These are phyloP conservation scores for Hydra vulgaris DNA, from an alignment of 30 jellyfish, hydroid and myxozoan species.

Conservation along the genomic window DNA sequence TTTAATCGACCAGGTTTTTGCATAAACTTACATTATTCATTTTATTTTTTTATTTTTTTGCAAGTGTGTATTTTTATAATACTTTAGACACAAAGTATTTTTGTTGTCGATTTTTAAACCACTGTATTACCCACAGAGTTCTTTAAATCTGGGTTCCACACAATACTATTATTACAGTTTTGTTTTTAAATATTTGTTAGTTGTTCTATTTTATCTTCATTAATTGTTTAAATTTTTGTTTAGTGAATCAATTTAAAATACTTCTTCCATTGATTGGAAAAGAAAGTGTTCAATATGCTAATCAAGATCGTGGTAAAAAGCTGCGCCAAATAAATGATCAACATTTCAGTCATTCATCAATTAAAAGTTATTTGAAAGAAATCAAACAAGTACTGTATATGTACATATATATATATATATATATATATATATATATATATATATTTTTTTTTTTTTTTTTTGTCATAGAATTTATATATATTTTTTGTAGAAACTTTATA, in stretches of 20 bases:
- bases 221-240: not conserved
- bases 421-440: too few species aligned
- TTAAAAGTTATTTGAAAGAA: slow-evolving; percentile 26
- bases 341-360: slow-evolving; percentile 45
- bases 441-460: too few species aligned
- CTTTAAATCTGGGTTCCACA: too few species aligned
- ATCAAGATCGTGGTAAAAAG: slow-evolving; percentile 48
- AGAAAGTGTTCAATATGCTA: slow-evolving; percentile 64
- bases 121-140: too few species aligned
- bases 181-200: too few species aligned
- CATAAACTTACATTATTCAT: too few species aligned
- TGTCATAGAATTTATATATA: too few species aligned
- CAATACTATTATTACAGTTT: too few species aligned
- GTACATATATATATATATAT: not conserved
- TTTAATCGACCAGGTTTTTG: slow-evolving; percentile 66
- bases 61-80: not conserved
- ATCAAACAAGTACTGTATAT: slow-evolving; percentile 39
- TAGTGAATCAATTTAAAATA: slow-evolving; percentile 42
- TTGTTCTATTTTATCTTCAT: too few species aligned
- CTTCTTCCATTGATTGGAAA: slow-evolving; percentile 66
- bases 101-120: too few species aligned
- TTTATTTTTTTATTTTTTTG: not conserved
- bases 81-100: too few species aligned
- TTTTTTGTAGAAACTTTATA: too few species aligned
- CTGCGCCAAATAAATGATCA: slow-evolving; percentile 55